Evolutionary conservation across 1,140 invertebrate genomes (phyloP), one percentile per base, ranked within the genome.

Genomic region (Aphaenogaster floridana): DNA sequence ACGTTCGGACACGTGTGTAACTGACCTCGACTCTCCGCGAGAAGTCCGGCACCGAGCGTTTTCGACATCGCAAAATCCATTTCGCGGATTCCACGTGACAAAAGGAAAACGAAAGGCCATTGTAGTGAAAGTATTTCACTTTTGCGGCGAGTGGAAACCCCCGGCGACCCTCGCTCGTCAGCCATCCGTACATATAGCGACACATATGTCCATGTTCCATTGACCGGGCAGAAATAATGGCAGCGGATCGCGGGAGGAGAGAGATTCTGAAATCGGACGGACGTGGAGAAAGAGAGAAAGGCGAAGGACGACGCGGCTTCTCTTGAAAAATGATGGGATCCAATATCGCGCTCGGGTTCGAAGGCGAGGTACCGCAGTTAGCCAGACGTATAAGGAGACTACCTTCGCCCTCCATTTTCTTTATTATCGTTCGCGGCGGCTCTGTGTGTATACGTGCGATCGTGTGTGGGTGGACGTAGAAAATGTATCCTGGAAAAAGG

Each of bases 271-370:
- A 84, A 84, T 59, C 59, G 50, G 28, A 71, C 61, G 3, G 42
- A 68, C 5, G 39, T 34, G 52, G 36, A 79, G 64, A 57, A 36
- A 59, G 59, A 68, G 66, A 68, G 54, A 21, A 34, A 77, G 52
- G 5, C 4, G 28, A 15, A 69, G 59, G 48, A 77, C 76, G 64
- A 59, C 36, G 76, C 21, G 77, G 57, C 54, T 90, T 86, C 71
- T 36, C 74, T 61, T 91, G 87, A 91, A 89, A 90, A 91, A 91
- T 91, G 87, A 91, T 87, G 87, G 84, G 89, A 91, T 91, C 87
- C 87, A 91, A 91, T 91, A 91, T 91, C 87, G 89, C 21, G 84
- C 68, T 64, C 57, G 72, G 61, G 17, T 88, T 89, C 74, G 79
- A 81, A 61, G 21, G 63, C 76, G 86, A 81, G 88, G n/a, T 79